phyloP scores from a whole-genome alignment of 1,140 invertebrate species.

The Drosophila micromelanica region DNA sequence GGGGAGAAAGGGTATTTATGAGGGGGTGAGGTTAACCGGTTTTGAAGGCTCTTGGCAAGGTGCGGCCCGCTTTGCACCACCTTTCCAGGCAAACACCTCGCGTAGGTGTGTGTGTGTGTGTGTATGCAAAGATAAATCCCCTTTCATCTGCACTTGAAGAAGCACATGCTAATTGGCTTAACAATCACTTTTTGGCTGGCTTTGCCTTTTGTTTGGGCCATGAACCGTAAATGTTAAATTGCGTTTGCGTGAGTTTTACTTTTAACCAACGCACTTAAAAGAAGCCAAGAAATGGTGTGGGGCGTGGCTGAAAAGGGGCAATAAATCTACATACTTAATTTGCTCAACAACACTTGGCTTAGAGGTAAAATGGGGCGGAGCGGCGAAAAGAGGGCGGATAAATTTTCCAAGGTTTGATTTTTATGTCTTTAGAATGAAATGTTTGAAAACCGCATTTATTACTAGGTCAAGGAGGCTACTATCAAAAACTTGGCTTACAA shows the following conservation, averaged over 20 bases:
- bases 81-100: conserved; percentile 51
- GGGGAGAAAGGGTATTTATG: neutral
- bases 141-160: conserved; percentile 36
- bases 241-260: conserved; percentile 68
- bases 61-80: conserved; percentile 48
- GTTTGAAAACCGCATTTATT: neutral
- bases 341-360: neutral
- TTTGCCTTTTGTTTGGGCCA: conserved; percentile 50
- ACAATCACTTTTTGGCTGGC: conserved; percentile 56
- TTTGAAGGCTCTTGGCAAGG: conserved; percentile 32
- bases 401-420: conserved; percentile 10
- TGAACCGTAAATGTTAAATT: conserved; percentile 79
- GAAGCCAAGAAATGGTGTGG: neutral
- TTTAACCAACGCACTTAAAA: conserved; percentile 18
- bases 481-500: neutral
- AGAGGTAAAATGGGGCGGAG: neutral
- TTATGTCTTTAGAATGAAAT: neutral
- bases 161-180: conserved; percentile 77
- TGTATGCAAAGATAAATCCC: conserved; percentile 16
- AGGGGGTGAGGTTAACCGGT: conserved; percentile 26
- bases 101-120: conserved; percentile 35
- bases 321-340: conserved; percentile 33
- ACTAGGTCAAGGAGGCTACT: conserved; percentile 2
- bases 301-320: conserved; percentile 11
- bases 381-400: neutral